Conservation (phyloP, 2,888 invertebrate species). For the Dendrolimus houi region DNA sequence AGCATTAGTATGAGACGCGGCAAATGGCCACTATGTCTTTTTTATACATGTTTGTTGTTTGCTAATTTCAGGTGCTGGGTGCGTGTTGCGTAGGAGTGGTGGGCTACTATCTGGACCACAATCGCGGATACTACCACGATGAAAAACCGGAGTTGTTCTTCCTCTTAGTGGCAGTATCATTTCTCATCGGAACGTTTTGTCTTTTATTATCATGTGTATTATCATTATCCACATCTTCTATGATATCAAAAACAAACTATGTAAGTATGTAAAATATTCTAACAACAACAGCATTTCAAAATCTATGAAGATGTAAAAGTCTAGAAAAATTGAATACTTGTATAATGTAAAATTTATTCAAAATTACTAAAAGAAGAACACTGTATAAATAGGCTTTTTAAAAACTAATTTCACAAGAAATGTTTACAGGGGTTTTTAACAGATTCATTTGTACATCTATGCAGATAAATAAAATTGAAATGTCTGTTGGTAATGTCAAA, state of each 20-base stretch:
- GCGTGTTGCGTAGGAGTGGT: conserved; percentile 84
- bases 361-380: no score
- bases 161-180: conserved; percentile 84
- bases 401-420: no score
- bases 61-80: conserved; percentile 81
- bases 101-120: conserved; percentile 70
- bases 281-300: no score
- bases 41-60: no score
- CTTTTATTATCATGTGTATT: conserved; percentile 84
- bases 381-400: no score
- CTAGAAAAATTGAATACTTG: background rate
- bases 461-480: no score
- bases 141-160: conserved; percentile 81
- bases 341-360: background rate
- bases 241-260: conserved; percentile 87
- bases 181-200: conserved; percentile 87
- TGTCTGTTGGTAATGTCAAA: no score
- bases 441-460: no score
- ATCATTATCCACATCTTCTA: conserved; percentile 87
- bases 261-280: conserved; percentile 72
- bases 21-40: no score
- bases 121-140: conserved; percentile 39
- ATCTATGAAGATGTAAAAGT: no score
- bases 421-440: no score
- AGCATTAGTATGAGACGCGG: no score